These are phyloP conservation scores for Pammene fasciana DNA, from an alignment of 2,888 invertebrate species.

Conservation along the genomic window DNA sequence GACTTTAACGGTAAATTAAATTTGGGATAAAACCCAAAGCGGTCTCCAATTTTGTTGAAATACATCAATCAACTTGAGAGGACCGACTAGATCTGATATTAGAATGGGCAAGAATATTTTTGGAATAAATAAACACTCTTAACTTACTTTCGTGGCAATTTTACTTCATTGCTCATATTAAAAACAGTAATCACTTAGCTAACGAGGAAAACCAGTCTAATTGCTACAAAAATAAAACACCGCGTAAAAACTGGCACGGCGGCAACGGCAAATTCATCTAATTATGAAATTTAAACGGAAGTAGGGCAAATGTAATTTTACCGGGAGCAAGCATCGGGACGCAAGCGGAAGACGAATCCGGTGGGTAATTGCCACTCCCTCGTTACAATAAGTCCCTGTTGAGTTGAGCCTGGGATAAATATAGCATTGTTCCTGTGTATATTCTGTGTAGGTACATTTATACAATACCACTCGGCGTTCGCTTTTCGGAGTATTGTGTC, in stretches of 20 bases:
- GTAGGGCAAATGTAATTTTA: slow-evolving; percentile 32
- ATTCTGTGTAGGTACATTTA: not conserved
- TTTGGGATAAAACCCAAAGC: no score
- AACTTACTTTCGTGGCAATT: not conserved
- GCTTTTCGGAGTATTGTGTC: not conserved
- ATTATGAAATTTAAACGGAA: slow-evolving; percentile 36
- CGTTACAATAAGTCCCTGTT: slow-evolving; percentile 36
- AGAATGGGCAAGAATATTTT: not conserved
- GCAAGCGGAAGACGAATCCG: slow-evolving; percentile 45
- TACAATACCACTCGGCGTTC: not conserved
- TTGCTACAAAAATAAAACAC: slow-evolving; percentile 29
- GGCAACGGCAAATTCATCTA: slow-evolving; percentile 30
- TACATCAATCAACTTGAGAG: no score
- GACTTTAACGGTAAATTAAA: no score
- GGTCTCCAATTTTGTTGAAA: no score
- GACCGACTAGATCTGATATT: no score
- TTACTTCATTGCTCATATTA: not conserved
- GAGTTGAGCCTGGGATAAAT: slow-evolving; percentile 19
- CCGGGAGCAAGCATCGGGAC: slow-evolving; percentile 27
- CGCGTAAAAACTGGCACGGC: slow-evolving; percentile 27
- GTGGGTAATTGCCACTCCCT: slow-evolving; percentile 49
- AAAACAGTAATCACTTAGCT: slow-evolving; percentile 32
- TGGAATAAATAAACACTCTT: no score
- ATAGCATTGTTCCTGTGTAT: slow-evolving; percentile 7
- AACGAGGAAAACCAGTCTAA: slow-evolving; percentile 27